Conservation (phyloP, 2,113 vertebrate genomes). For the Formicarius rufipectus region DNA sequence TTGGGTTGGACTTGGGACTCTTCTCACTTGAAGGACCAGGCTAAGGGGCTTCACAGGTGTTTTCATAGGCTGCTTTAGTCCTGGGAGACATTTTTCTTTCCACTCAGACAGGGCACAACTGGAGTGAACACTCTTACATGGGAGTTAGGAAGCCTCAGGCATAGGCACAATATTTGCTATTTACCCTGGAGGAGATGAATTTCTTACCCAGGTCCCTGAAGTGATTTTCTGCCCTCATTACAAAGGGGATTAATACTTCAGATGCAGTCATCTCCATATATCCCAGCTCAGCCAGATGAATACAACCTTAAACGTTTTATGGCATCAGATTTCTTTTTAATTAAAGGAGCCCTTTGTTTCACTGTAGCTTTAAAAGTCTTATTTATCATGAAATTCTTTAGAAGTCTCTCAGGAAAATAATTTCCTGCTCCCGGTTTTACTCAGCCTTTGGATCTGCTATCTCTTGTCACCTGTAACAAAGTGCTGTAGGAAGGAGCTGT, state of each 20-base stretch:
- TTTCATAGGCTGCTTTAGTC: not conserved
- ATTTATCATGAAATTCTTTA: constrained; percentile 5
- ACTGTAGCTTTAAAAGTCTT: not conserved
- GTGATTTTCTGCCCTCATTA: not conserved
- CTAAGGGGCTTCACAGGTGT: not conserved
- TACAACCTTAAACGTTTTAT: not conserved
- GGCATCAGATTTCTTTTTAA: constrained; percentile 7
- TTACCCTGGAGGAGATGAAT: not conserved
- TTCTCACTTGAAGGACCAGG: not conserved
- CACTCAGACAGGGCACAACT: not conserved
- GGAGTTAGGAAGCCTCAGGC: not conserved
- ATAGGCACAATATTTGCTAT: not conserved
- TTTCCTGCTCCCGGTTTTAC: not conserved
- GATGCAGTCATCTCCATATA: not conserved
- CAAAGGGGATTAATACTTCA: not conserved
- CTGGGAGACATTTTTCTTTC: not conserved
- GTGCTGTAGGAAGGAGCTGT: not conserved
- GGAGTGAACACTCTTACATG: accelerated
- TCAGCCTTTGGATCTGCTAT: not conserved
- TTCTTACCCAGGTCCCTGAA: not conserved
- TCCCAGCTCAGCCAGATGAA: not conserved
- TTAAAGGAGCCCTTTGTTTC: constrained; percentile 23
- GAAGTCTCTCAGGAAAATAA: constrained; percentile 1
- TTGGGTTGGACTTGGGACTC: not conserved
- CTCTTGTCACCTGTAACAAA: constrained; percentile 35